These are phyloP conservation scores for Drosophila mulleri DNA, from an alignment of 2,888 invertebrate species.

Conservation along the genomic window DNA sequence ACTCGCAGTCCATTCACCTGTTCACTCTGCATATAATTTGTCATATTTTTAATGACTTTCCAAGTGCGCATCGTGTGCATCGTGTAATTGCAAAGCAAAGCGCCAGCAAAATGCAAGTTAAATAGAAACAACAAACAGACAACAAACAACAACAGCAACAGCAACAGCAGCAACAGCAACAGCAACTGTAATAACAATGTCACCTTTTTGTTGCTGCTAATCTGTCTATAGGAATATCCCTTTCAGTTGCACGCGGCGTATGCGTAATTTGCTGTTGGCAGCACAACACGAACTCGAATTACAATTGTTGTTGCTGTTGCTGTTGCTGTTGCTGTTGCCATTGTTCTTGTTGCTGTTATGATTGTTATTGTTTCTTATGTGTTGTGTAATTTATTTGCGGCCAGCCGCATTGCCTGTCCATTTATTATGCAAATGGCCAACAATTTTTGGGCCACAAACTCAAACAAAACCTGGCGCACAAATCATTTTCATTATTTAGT, in stretches of 20 bases:
- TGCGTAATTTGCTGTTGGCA: constrained; percentile 64
- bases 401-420: constrained; percentile 54
- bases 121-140: constrained; percentile 24
- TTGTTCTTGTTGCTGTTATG: not conserved
- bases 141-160: constrained; percentile 14
- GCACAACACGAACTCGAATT: constrained; percentile 42
- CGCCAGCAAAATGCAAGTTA: constrained; percentile 44
- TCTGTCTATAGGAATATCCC: constrained; percentile 49
- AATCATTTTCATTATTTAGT: constrained; percentile 63
- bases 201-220: constrained; percentile 54
- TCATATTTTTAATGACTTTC: constrained; percentile 79
- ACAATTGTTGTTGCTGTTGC: constrained; percentile 16
- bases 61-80: constrained; percentile 63
- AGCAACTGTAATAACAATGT: constrained; percentile 7
- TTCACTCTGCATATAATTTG: constrained; percentile 66
- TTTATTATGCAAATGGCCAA: constrained; percentile 72
- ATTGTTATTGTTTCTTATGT: constrained; percentile 15
- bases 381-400: constrained; percentile 66
- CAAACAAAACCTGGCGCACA: constrained; percentile 50
- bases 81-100: constrained; percentile 56
- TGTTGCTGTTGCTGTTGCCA: constrained; percentile 10
- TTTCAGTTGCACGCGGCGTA: constrained; percentile 54
- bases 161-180: constrained; percentile 10
- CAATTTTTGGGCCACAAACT: constrained; percentile 64
- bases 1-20: not conserved